Percentiles rank a stretch among this genome's conserved stretches.
phyloP scores from a whole-genome alignment of 2,797 vertebrate species.

The Sparidentex hasta region DNA sequence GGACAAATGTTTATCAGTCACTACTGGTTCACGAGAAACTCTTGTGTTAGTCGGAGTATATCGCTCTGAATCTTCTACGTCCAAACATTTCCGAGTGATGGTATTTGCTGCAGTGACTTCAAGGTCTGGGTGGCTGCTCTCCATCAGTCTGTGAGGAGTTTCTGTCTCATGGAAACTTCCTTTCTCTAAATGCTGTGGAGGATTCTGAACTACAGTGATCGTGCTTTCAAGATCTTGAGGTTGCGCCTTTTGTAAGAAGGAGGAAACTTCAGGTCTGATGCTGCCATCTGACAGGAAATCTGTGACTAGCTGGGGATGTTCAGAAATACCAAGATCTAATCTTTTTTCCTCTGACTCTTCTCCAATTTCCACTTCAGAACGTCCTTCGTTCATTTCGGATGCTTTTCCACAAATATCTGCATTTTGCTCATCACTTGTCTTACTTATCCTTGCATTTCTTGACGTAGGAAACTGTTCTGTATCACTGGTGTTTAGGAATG shows the following conservation, averaged over 20 bases:
- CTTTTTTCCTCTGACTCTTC: neutral
- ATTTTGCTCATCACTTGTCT: neutral
- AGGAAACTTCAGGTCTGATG: slow-evolving; percentile 17
- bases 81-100: neutral
- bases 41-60: neutral
- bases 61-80: slow-evolving; percentile 1
- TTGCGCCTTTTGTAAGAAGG: slow-evolving; percentile 54
- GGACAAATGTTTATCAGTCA: slow-evolving; percentile 14
- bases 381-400: slow-evolving; percentile 2
- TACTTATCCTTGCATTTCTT: slow-evolving; percentile 12
- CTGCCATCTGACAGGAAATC: slow-evolving; percentile 32
- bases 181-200: too few species aligned
- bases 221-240: slow-evolving; percentile 38
- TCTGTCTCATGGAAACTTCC: slow-evolving; percentile 30
- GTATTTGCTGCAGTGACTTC: slow-evolving; percentile 7
- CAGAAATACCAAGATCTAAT: slow-evolving; percentile 24
- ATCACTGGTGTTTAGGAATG: neutral
- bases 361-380: slow-evolving; percentile 13
- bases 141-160: slow-evolving; percentile 14
- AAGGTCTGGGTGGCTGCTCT: slow-evolving; percentile 76
- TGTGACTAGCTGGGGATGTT: slow-evolving; percentile 18
- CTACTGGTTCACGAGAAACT: neutral
- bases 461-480: slow-evolving; percentile 30
- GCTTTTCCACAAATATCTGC: neutral
- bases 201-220: slow-evolving; percentile 2